These are phyloP conservation scores for Arrhamphus sclerolepis DNA, from an alignment of 2,797 vertebrate genomes.

Conservation along the genomic window DNA sequence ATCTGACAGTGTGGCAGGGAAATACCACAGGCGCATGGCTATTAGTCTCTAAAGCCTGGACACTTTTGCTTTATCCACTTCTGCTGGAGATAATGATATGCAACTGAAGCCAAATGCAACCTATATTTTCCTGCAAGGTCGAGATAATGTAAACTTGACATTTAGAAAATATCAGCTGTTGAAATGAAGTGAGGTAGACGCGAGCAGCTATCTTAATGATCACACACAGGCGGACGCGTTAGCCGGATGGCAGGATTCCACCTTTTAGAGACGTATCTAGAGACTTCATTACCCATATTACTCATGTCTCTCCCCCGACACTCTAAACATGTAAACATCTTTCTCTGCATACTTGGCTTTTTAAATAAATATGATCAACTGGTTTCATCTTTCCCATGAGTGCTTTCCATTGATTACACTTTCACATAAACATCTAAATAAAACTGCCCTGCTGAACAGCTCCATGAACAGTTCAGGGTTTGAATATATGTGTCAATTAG, in stretches of 20 bases:
- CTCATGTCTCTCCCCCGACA: slow-evolving; percentile 23
- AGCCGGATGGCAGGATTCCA: slow-evolving; percentile 20
- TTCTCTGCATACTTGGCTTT: slow-evolving; percentile 2
- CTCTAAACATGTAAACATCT: slow-evolving; percentile 19
- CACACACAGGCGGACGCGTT: background rate
- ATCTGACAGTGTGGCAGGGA: slow-evolving; percentile 14
- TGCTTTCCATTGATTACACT: too few relatives aligned
- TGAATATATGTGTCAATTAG: too few relatives aligned
- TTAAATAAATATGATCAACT: slow-evolving; percentile 8
- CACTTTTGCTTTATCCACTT: slow-evolving; percentile 5
- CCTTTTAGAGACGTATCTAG: slow-evolving; percentile 16
- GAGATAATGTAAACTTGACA: slow-evolving; percentile 50
- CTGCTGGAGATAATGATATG: slow-evolving; percentile 14
- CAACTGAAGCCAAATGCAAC: slow-evolving; percentile 7
- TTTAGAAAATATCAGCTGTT: slow-evolving; percentile 47
- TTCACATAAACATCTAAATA: too few relatives aligned
- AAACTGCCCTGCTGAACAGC: too few relatives aligned
- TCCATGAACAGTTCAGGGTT: too few relatives aligned
- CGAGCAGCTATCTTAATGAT: background rate
- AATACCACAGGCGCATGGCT: background rate
- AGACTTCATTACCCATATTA: slow-evolving; percentile 21
- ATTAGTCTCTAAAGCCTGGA: background rate
- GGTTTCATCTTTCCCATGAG: too few relatives aligned
- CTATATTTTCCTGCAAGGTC: slow-evolving; percentile 22
- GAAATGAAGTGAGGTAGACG: slow-evolving; percentile 14